Evolutionary conservation across 2,113 vertebrate genomes (phyloP).

Genomic region (Haplotaxodon microlepis): DNA sequence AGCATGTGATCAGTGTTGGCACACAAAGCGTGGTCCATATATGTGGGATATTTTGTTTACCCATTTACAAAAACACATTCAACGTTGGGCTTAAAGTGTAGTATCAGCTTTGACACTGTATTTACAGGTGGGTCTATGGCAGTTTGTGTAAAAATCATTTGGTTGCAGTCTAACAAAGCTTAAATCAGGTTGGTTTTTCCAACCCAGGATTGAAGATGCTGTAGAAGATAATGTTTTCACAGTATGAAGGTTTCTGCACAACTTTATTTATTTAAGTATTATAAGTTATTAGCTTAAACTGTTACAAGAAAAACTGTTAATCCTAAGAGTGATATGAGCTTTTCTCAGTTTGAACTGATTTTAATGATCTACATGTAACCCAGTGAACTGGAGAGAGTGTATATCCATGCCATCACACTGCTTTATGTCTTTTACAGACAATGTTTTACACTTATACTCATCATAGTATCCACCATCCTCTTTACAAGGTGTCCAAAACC

Average conservation of each 20-base stretch:
- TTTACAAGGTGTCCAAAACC: not conserved
- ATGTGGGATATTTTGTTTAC: not conserved
- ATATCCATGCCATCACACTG: not conserved
- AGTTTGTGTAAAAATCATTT: not conserved
- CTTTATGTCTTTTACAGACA: not conserved
- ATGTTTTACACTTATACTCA: accelerated
- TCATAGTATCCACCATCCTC: not conserved
- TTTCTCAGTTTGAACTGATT: not conserved
- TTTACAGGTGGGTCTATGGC: not conserved
- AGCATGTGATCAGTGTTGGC: not conserved
- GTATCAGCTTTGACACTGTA: not conserved
- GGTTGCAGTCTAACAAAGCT: not conserved
- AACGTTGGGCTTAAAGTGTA: not conserved
- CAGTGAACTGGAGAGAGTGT: not conserved
- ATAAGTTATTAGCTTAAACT: not conserved
- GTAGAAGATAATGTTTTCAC: not conserved
- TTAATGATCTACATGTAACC: not conserved
- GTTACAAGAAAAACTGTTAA: not conserved
- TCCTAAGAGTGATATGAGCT: not conserved
- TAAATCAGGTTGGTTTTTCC: not conserved
- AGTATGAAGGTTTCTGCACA: not conserved
- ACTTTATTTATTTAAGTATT: not conserved
- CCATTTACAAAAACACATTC: not conserved
- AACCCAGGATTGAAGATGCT: not conserved
- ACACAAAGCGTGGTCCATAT: not conserved